These are phyloP conservation scores for Zophobas atratus DNA, from an alignment of 1,140 invertebrate species.

Conservation along the genomic window DNA sequence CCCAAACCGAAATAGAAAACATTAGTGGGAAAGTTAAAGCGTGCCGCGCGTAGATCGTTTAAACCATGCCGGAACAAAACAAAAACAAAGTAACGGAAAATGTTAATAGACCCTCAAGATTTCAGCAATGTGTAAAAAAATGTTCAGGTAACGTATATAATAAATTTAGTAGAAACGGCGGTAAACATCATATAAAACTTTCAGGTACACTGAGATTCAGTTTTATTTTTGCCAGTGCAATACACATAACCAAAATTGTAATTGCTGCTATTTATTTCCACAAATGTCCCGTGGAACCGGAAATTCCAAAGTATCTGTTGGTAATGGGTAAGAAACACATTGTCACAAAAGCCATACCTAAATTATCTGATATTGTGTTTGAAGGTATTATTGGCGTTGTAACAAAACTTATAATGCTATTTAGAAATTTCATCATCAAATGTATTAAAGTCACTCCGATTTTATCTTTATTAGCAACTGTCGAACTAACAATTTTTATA, in stretches of 20 bases:
- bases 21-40: neutral
- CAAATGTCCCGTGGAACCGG: conserved; percentile 50
- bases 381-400: conserved; percentile 28
- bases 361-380: conserved; percentile 5
- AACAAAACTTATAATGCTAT: conserved; percentile 22
- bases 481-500: conserved; percentile 12
- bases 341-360: neutral
- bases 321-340: conserved; percentile 36
- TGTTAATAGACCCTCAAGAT: neutral
- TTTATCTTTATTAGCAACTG: conserved; percentile 9
- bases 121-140: neutral
- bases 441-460: conserved; percentile 10
- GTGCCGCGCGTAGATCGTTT: neutral
- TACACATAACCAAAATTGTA: conserved; percentile 48
- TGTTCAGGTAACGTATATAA: conserved; percentile 1
- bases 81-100: neutral
- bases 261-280: conserved; percentile 43
- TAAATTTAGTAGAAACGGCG: neutral
- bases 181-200: neutral
- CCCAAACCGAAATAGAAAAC: conserved; percentile 6
- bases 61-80: conserved; percentile 28
- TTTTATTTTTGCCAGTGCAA: conserved; percentile 13
- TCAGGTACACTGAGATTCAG: conserved; percentile 28
- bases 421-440: conserved; percentile 14
- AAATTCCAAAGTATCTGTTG: conserved; percentile 51